These are phyloP conservation scores for Odontesthes bonariensis DNA, from an alignment of 2,113 vertebrate species.

Conservation along the genomic window DNA sequence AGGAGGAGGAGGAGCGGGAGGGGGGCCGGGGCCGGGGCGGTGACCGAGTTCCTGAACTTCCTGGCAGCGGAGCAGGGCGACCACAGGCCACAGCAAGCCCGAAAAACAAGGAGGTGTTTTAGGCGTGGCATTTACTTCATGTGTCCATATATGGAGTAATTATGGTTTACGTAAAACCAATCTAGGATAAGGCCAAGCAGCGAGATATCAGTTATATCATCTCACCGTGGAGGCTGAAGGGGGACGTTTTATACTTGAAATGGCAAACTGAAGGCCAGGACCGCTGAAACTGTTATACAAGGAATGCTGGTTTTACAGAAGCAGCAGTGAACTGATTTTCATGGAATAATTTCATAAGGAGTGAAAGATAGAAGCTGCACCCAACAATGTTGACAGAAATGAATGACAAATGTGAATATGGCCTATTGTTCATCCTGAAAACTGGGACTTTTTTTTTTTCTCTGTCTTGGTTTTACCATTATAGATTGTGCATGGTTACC, in stretches of 20 bases:
- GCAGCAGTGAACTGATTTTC: background rate
- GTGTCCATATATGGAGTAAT: constrained; percentile 75
- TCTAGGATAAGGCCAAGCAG: background rate
- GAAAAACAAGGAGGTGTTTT: constrained; percentile 46
- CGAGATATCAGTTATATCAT: background rate
- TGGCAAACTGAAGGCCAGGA: background rate
- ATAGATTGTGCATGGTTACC: background rate
- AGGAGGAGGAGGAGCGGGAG: background rate
- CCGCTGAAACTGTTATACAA: background rate
- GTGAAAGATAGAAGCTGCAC: background rate
- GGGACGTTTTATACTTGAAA: background rate
- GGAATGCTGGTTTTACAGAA: background rate
- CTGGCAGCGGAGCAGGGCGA: constrained; percentile 56
- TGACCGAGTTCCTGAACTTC: constrained; percentile 75
- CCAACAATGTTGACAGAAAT: no score
- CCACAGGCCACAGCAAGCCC: constrained; percentile 57
- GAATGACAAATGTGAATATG: no score
- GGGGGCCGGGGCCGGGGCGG: constrained; percentile 60
- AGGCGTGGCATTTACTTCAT: constrained; percentile 54
- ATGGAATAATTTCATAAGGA: background rate
- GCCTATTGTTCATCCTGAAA: background rate
- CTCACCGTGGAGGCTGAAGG: background rate
- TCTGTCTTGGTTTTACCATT: background rate
- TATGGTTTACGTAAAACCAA: constrained; percentile 24
- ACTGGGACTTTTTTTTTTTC: background rate